These are phyloP conservation scores for Gonocerus acuteangulatus DNA, from an alignment of 2,888 invertebrate species.

Conservation along the genomic window DNA sequence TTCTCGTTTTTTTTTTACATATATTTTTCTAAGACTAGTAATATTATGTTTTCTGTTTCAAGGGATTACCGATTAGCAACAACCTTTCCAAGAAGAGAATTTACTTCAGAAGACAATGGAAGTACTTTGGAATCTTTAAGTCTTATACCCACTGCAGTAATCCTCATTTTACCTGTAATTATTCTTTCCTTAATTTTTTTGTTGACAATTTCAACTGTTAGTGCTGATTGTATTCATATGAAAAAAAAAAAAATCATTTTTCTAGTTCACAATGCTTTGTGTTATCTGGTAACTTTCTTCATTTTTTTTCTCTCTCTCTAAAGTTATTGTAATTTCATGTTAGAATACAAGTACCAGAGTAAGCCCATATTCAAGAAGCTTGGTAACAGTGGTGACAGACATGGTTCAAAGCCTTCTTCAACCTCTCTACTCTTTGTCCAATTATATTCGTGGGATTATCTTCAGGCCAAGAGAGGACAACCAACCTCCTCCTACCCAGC, in stretches of 20 bases:
- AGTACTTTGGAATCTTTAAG: constrained; percentile 57
- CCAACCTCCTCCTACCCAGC: not conserved
- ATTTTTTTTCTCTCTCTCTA: no score
- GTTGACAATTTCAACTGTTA: no score
- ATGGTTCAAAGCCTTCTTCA: not conserved
- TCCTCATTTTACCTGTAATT: constrained; percentile 60
- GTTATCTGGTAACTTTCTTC: no score
- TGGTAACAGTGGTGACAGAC: not conserved
- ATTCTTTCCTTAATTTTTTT: no score
- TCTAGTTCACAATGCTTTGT: no score
- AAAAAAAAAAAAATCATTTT: not conserved
- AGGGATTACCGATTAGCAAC: constrained; percentile 64
- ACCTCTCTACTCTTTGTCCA: constrained; percentile 19
- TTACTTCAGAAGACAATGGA: constrained; percentile 50
- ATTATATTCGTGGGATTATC: constrained; percentile 20
- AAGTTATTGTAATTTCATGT: no score
- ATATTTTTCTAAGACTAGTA: no score
- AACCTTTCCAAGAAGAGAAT: constrained; percentile 66
- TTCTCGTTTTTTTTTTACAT: no score
- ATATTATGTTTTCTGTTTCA: no score
- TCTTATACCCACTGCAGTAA: constrained; percentile 66
- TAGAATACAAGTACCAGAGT: no score
- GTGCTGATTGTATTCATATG: no score
- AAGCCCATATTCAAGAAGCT: not conserved
- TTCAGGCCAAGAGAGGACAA: not conserved